Evolutionary conservation across 2,888 invertebrate genomes (phyloP).

Genomic region (Lepidonotus clava): DNA sequence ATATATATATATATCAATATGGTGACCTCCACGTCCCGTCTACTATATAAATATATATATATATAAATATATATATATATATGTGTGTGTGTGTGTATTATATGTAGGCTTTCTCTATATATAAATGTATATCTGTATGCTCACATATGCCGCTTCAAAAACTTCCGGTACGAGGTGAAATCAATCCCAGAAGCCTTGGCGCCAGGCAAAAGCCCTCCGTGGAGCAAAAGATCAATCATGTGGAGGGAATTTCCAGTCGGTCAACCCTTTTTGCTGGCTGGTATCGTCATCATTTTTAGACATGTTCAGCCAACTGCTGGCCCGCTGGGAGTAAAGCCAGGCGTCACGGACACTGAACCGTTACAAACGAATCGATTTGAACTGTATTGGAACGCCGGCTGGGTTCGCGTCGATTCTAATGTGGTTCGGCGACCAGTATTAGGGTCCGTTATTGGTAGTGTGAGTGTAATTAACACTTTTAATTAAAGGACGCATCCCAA

Average conservation of each 20-base stretch:
- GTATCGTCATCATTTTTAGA: not conserved
- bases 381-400: not conserved
- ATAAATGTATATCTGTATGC: not conserved
- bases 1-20: too few relatives aligned
- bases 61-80: not conserved
- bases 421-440: not conserved
- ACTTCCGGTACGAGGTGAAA: not conserved
- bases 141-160: not conserved
- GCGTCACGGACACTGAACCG: conserved; percentile 1
- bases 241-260: too few relatives aligned
- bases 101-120: not conserved
- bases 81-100: not conserved
- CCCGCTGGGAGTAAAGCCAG: not conserved
- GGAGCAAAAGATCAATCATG: not conserved
- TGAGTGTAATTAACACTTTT: conserved; percentile 42
- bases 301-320: conserved; percentile 6
- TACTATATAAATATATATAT: not conserved
- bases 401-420: not conserved
- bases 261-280: not conserved
- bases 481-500: conserved; percentile 11
- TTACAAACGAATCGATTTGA: conserved; percentile 4
- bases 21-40: too few relatives aligned
- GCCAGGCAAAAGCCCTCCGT: not conserved
- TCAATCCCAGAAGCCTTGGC: not conserved
- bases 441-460: conserved; percentile 23